These are phyloP conservation scores for Caligus rogercresseyi DNA, from an alignment of 1,140 invertebrate species.

Conservation along the genomic window DNA sequence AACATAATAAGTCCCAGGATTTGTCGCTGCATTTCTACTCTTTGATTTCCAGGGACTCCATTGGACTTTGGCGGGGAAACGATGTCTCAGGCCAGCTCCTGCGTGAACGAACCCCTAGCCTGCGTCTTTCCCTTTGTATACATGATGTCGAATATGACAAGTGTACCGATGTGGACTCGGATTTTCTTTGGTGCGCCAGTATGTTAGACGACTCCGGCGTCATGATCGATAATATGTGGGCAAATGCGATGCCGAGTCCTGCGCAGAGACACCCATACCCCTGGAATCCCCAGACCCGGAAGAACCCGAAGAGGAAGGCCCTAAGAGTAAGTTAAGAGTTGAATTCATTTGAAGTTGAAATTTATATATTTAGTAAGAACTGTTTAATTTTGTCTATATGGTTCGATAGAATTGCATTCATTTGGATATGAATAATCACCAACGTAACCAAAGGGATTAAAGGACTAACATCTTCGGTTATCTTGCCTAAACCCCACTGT, in stretches of 20 bases:
- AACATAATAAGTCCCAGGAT: too few species aligned
- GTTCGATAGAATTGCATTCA: too few species aligned
- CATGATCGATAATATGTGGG: conserved; percentile 9
- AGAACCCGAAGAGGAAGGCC: background rate
- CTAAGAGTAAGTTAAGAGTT: background rate
- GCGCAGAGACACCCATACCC: background rate
- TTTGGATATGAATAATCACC: too few species aligned
- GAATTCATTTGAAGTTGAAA: too few species aligned
- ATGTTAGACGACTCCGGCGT: background rate
- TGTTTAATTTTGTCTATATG: too few species aligned
- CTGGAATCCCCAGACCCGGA: background rate
- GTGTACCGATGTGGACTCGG: background rate
- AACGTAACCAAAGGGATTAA: too few species aligned
- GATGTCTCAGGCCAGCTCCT: background rate
- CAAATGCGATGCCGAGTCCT: background rate
- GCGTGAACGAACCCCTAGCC: background rate
- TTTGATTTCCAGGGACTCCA: background rate
- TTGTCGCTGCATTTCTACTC: too few species aligned
- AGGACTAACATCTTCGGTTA: too few species aligned
- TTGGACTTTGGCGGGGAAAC: background rate
- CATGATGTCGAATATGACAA: background rate
- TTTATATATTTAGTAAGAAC: too few species aligned
- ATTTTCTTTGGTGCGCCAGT: conserved; percentile 9
- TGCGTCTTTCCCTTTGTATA: conserved; percentile 9
- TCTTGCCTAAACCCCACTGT: too few species aligned